Conservation (phyloP, 2,113 vertebrate species). For the Grus americana region DNA sequence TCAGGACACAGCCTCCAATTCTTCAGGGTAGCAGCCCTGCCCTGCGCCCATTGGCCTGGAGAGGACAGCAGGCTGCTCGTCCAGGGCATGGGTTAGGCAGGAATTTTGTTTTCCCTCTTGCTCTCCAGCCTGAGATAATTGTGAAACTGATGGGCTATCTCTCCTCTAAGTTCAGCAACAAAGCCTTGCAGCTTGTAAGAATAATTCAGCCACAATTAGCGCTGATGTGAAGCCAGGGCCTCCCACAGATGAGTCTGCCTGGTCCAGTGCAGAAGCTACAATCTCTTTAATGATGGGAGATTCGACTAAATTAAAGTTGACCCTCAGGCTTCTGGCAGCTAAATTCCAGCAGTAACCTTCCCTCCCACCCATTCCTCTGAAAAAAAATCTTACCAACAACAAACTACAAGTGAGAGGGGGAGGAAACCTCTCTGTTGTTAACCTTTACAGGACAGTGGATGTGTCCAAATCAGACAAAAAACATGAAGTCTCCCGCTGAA, state of each 20-base stretch:
- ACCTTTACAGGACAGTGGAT: conserved; percentile 76
- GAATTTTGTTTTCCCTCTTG: background rate
- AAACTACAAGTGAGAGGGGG: conserved; percentile 68
- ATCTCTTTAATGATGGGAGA: conserved; percentile 50
- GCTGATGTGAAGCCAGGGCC: conserved; percentile 51
- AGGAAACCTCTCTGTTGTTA: conserved; percentile 70
- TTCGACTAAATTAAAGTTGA: conserved; percentile 56
- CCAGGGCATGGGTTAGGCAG: background rate
- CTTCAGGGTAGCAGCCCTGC: background rate
- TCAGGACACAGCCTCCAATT: background rate
- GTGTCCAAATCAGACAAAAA: conserved; percentile 73
- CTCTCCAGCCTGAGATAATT: background rate
- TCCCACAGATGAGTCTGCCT: conserved; percentile 30
- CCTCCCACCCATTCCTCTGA: conserved; percentile 13
- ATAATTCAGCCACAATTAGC: conserved; percentile 31
- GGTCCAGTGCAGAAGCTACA: conserved; percentile 48
- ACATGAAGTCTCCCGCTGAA: conserved; percentile 63
- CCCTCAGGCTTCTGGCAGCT: conserved; percentile 48
- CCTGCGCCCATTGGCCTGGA: background rate
- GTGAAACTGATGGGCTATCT: background rate
- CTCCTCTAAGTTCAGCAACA: conserved; percentile 33
- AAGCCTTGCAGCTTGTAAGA: conserved; percentile 1
- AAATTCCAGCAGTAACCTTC: conserved; percentile 60
- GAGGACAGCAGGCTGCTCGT: background rate
- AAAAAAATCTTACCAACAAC: conserved; percentile 45